phyloP scores from a whole-genome alignment of 2,888 invertebrate genomes.

The Eucera pruinosa region DNA sequence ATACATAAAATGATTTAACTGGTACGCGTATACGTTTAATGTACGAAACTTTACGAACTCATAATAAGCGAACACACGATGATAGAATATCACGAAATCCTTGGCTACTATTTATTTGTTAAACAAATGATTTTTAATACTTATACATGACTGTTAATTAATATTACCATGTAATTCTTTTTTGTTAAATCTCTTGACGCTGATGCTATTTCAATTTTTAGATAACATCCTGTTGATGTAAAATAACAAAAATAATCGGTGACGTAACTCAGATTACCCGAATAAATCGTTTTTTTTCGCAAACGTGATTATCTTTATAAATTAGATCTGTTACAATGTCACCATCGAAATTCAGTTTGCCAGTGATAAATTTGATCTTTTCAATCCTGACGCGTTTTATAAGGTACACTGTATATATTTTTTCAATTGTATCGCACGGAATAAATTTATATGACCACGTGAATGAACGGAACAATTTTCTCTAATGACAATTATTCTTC shows the following conservation, averaged over 20 bases:
- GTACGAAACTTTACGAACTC: constrained; percentile 20
- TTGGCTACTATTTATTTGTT: constrained; percentile 44
- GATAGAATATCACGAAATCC: constrained; percentile 1
- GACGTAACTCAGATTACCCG: background rate
- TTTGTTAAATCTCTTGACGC: background rate
- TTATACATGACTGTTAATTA: constrained; percentile 12
- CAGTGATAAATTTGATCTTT: constrained; percentile 1
- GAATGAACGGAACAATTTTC: constrained; percentile 18
- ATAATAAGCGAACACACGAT: constrained; percentile 19
- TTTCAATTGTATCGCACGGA: constrained; percentile 49
- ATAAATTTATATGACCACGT: constrained; percentile 51
- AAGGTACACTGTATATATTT: constrained; percentile 48
- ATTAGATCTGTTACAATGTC: background rate
- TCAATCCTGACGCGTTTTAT: constrained; percentile 16
- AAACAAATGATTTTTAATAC: background rate
- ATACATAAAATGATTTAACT: constrained; percentile 51
- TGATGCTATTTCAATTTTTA: background rate
- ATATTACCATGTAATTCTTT: constrained; percentile 6
- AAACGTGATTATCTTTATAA: background rate
- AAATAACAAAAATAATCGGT: background rate
- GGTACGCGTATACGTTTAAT: constrained; percentile 33
- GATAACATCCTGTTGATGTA: background rate
- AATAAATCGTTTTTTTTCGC: constrained; percentile 16
- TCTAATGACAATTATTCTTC: no score
- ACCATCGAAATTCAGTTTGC: background rate